Base-by-base conservation (phyloP, 1,140 invertebrate genomes). In the Solenopsis invicta region DNA sequence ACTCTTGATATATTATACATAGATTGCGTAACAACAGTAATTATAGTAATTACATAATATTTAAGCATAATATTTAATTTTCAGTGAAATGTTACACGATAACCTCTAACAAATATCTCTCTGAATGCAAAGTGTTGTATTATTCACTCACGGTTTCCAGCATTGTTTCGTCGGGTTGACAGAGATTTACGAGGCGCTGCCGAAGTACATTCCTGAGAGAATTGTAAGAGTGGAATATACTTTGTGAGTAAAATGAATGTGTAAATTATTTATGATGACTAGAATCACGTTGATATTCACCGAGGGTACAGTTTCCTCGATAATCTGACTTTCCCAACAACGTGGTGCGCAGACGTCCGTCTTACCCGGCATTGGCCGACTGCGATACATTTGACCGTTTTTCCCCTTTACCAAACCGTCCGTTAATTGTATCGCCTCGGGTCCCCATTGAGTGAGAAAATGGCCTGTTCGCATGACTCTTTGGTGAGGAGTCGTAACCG, bases 401-500 rank as follows among this genome's bases (percentile, higher is more conserved):
- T 95, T 96, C 8, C 96, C 96, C 18, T 94, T 91, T 24, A 96
- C 94, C 18, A 95, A 62, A 29, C 94, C 95, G 1, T 96, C 96
- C 4, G 95, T 94, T 16, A 96, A 90, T 10, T 96, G 95, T 66
- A 96, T 86, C 34, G 96, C 95, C 90, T 97, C 96, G 1, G 96
- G 96, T 3, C 96, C 96, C 96, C 96, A 97, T 87, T 97, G 96
- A 78, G 95, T 95, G 12, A 96, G 91, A 90, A 96, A 97, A 92
- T 97, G 96, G 2, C 95, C 96, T n/a, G 96, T 88, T 18, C 96
- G 94, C 21, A 96, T 95, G 4, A 97, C 96, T 84, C 96, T 96
- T 88, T 97, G 97, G 54, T 96, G 96, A 5, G 97, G 96, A 16
- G 96, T 97, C 52, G 96, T 96, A 0, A 96, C 93, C 5, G 97